Conservation (phyloP, 2,113 vertebrate species). For the Mus musculus region GRCm39 chr15:81765001-81765500, state of each 20-base stretch:
- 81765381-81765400: background rate
- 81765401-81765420: background rate
- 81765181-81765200: background rate
- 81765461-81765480: background rate
- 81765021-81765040: background rate
- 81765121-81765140: background rate
- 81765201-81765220: background rate
- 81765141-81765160: background rate
- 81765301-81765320: too few species aligned
- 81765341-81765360: background rate
- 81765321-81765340: background rate
- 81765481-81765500: background rate
- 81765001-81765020: background rate
- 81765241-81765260: background rate
- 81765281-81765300: background rate
- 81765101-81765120: background rate
- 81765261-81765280: background rate
- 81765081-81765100: background rate
- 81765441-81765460: background rate
- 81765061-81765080: background rate
- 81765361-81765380: background rate
- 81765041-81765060: background rate
- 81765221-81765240: background rate
- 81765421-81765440: background rate
- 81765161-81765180: background rate